A percentile compares a stretch with the other conserved stretches of the same genome.
phyloP scores from a whole-genome alignment of 2,888 invertebrate species.

The Tetramorium bicarinatum region DNA sequence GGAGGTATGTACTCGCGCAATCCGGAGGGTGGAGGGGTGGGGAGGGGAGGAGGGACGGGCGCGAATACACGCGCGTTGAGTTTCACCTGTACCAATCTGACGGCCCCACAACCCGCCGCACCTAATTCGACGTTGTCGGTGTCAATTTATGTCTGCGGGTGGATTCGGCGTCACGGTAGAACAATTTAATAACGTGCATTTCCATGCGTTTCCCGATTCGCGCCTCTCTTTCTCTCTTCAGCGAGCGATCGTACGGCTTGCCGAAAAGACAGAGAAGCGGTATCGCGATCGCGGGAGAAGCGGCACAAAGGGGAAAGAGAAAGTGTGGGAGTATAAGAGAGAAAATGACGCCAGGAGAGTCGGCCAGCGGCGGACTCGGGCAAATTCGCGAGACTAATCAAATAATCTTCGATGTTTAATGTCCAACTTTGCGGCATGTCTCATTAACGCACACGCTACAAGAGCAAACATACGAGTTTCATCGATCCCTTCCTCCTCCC shows the following conservation, averaged over 20 bases:
- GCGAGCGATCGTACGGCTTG: conserved; percentile 28
- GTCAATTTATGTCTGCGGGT: conserved; percentile 80
- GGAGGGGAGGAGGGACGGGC: background rate
- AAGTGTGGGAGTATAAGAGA: background rate
- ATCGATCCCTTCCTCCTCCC: conserved; percentile 26
- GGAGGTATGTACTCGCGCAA: conserved; percentile 49
- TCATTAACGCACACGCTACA: conserved; percentile 71
- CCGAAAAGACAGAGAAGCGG: conserved; percentile 12
- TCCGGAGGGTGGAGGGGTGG: background rate
- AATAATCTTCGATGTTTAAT: conserved; percentile 77
- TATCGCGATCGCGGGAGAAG: background rate
- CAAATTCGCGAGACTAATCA: conserved; percentile 80
- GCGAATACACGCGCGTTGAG: conserved; percentile 55
- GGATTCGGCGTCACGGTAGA: conserved; percentile 76
- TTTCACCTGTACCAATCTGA: conserved; percentile 50
- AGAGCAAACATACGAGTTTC: conserved; percentile 72
- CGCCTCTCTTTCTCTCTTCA: background rate
- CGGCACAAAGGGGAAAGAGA: background rate
- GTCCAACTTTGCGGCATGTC: conserved; percentile 55
- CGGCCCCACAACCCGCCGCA: conserved; percentile 44
- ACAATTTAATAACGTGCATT: conserved; percentile 81
- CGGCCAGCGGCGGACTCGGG: conserved; percentile 47
- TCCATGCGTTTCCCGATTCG: conserved; percentile 52
- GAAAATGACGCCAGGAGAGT: conserved; percentile 6
- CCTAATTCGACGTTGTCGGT: conserved; percentile 73